Conservation (phyloP, 2,113 vertebrate species). For the Otis tarda region DNA sequence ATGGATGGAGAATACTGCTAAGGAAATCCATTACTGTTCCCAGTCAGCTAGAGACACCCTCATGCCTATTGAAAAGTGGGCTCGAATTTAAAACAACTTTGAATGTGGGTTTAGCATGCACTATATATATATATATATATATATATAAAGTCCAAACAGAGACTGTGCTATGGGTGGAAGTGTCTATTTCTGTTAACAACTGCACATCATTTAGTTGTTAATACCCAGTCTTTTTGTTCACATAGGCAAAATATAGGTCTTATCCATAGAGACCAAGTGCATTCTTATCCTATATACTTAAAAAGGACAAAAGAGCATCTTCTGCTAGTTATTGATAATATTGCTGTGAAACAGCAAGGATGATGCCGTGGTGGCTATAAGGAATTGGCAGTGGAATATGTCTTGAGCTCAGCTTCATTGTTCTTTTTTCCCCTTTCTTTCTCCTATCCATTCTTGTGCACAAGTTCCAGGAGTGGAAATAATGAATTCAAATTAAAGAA, state of each 20-base stretch:
- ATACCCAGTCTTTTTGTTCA: neutral
- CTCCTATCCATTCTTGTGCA: neutral
- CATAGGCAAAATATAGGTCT: neutral
- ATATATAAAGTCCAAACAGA: neutral
- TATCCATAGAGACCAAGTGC: neutral
- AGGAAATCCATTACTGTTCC: constrained; percentile 20
- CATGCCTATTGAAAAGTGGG: neutral
- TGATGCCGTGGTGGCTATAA: neutral
- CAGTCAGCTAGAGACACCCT: neutral
- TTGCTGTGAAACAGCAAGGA: neutral
- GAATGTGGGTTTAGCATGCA: neutral
- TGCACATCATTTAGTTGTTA: neutral
- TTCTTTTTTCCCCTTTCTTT: neutral
- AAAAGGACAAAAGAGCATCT: constrained; percentile 7
- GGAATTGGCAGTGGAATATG: neutral
- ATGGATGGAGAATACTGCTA: neutral
- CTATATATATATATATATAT: neutral
- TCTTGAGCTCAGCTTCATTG: neutral
- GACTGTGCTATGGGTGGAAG: neutral
- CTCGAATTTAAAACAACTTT: constrained; percentile 32
- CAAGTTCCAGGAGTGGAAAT: constrained; percentile 15
- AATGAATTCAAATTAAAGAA: constrained; percentile 42
- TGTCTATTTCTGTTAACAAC: constrained; percentile 10
- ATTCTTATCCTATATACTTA: neutral
- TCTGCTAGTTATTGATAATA: constrained; percentile 1